Evolutionary conservation across 2,797 vertebrate species (phyloP), one percentile per base, ranked within the genome.

Genomic region (Jordanella pulchra): DNA sequence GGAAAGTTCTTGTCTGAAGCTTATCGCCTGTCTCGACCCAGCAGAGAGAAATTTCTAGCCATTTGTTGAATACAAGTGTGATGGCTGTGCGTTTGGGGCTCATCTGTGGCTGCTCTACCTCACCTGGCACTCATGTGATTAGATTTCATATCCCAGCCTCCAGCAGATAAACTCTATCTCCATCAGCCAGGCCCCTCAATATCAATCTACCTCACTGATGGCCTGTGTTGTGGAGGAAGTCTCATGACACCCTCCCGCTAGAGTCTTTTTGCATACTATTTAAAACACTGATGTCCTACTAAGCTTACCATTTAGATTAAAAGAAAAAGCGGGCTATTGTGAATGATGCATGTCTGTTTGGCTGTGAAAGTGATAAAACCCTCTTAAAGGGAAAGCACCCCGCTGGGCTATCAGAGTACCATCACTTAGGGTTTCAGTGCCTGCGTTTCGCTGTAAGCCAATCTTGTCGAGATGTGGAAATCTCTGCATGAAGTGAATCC

Each of bases 151-250:
- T 91, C 89, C 91, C 84, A 73, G 87, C 88, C 85, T 65, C 79
- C 83, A 76, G 79, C 85, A 84, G 92, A 94, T 94, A 93, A 93
- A 92, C 88, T 91, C 83, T 94, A 95, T 95, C 93, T 94, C 89
- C 85, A 91, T 90, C 83, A 48, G 80, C 88, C 93, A 93, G 94
- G 84, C 84, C 83, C 81, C 85, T 88, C 77, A 79, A 81, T 88
- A 91, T 93, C 91, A 92, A 89, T 93, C 91, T 89, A 81, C 80
- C 84, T 80, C 47, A 75, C 88, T 83, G 86, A 89, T 87, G 89
- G 86, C 81, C 78, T 74, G 80, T 71, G 76, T 86, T 79, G 87
- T 64, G 71, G 72, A 51, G 14, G 79, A 80, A 56, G 68, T 64
- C 81, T 83, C 80, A 67, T 78, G 81, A 81, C 82, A 76, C 80